phyloP scores from a whole-genome alignment of 2,113 vertebrate species.

The Merops nubicus region DNA sequence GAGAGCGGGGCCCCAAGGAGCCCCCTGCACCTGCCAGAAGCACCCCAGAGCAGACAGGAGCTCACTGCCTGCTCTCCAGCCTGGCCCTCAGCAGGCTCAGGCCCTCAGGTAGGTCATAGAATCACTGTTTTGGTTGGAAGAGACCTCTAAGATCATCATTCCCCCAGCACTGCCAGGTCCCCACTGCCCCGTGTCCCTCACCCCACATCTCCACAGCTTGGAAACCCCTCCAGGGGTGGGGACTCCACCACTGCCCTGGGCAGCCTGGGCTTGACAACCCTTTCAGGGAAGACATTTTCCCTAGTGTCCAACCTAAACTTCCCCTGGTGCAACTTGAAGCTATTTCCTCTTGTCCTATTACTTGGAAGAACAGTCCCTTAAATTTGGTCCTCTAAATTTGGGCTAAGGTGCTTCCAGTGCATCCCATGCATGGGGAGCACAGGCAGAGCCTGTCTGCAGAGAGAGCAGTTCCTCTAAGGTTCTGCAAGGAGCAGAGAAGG shows the following conservation, averaged over 20 bases:
- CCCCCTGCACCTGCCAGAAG: background rate
- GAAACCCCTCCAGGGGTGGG: background rate
- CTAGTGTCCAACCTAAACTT: background rate
- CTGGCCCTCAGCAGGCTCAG: background rate
- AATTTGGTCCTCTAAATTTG: background rate
- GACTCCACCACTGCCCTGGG: background rate
- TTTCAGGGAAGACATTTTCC: background rate
- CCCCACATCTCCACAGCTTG: no score
- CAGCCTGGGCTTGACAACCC: background rate
- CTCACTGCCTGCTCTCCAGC: background rate
- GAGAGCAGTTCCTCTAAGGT: background rate
- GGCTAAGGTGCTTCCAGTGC: background rate
- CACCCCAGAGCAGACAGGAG: background rate
- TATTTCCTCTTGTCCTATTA: background rate
- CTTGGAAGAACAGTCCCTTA: background rate
- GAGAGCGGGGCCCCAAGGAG: background rate
- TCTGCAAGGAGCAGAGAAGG: background rate
- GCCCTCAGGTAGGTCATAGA: background rate
- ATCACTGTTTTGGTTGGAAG: no score
- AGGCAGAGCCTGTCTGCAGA: background rate
- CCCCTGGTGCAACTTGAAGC: background rate
- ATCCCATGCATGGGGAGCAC: background rate
- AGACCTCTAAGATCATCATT: no score
- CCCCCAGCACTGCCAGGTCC: no score
- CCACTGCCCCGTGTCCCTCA: no score